Evolutionary conservation across 1,140 invertebrate species (phyloP), one percentile per base, ranked within the genome.

Genomic region (Metopolophium dirhodum): DNA sequence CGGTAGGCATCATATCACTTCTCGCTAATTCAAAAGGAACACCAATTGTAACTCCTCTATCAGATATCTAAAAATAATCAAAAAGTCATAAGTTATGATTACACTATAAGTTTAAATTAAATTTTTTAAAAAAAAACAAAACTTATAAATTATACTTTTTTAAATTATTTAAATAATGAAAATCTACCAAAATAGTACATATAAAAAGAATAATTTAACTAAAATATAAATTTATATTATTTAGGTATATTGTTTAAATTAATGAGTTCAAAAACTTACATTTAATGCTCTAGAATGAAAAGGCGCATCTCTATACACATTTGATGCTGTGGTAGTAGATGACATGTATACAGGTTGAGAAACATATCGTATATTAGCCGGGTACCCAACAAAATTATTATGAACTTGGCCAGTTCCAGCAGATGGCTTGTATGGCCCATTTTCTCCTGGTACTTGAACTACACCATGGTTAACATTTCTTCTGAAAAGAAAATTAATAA

Each of bases 381-480:
- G 91, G 26, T 93, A 93, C 30, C 91, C 91, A 85, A 93, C 91
- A 93, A 54, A 93, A 57, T 85, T 93, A 93, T 93, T 93, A 83
- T 86, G 91, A 51, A 93, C 91, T 57, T 35, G 91, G 18, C 91
- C 91, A 93, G 91, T 54, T 86, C 91, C 82, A 57, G 49, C n/a
- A 54, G 91, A 93, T 57, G 91, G 77, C 37, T 93, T 93, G 11
- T 85, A 93, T 35, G 91, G 82, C 9, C 91, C 82, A 57, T 93
- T 93, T 41, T 93, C 91, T 30, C 91, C 91, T 57, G 91, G 23
- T 86, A 93, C 91, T 93, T 93, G 91, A 86, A 85, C 91, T n/a
- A 85, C 91, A 57, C 82, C 82, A 93, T 93, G 91, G 23, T 93
- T 93, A 85, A 93, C 91, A 93, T 93, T 93, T 93, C 91, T 93